These are phyloP conservation scores for Mesocricetus auratus DNA, from an alignment of 2,113 vertebrate species.

Conservation along the genomic window DNA sequence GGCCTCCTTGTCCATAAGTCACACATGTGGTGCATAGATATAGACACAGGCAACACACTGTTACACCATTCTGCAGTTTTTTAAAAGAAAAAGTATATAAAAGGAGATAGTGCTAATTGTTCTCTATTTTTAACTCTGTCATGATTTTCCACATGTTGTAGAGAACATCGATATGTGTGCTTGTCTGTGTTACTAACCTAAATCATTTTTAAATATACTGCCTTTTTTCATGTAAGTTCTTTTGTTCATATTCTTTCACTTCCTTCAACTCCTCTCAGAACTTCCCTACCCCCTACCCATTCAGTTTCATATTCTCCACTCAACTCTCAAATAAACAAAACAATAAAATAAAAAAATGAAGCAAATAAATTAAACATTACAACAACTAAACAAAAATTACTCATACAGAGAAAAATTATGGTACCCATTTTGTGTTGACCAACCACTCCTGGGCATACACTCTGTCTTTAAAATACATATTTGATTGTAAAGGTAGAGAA, in stretches of 20 bases:
- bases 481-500: neutral
- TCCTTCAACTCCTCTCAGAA: neutral
- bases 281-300: neutral
- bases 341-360: too few species aligned
- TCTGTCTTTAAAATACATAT: neutral
- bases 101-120: neutral
- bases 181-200: too few species aligned
- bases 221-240: neutral
- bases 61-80: neutral
- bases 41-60: neutral
- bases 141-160: neutral
- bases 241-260: neutral
- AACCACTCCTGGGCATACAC: fast-evolving
- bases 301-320: neutral
- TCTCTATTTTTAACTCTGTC: neutral
- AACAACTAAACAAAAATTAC: neutral
- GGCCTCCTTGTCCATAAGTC: neutral
- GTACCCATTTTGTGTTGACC: neutral
- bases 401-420: neutral
- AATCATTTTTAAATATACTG: too few species aligned
- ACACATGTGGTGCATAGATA: neutral
- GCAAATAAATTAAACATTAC: neutral
- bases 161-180: too few species aligned
- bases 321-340: neutral
- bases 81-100: neutral